These are phyloP conservation scores for Cisticola juncidis DNA, from an alignment of 2,113 vertebrate genomes.

Conservation along the genomic window DNA sequence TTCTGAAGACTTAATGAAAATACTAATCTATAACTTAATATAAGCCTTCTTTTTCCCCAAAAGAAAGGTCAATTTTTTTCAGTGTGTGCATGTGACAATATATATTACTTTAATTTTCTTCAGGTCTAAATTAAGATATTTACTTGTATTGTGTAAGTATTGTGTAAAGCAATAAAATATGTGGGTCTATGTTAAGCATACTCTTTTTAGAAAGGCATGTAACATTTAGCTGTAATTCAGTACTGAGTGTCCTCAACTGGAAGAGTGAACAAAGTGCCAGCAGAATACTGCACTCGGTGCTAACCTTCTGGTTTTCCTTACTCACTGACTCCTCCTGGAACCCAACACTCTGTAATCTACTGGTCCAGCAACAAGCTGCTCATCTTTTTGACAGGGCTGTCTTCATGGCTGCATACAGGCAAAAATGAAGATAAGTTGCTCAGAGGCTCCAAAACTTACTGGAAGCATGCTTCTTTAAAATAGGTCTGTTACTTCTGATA, in stretches of 20 bases:
- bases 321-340: background rate
- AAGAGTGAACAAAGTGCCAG: background rate
- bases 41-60: background rate
- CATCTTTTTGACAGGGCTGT: conserved; percentile 5
- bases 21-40: background rate
- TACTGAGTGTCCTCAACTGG: background rate
- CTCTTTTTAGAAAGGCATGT: background rate
- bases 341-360: conserved; percentile 30
- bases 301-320: background rate
- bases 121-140: background rate
- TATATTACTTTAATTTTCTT: background rate
- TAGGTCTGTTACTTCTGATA: background rate
- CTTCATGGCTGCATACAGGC: background rate
- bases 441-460: background rate
- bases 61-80: background rate
- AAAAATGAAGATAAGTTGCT: conserved; percentile 42
- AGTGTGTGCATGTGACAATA: background rate
- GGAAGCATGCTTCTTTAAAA: background rate
- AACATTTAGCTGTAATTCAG: background rate
- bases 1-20: background rate
- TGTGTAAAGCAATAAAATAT: background rate
- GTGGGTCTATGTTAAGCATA: background rate
- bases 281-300: background rate
- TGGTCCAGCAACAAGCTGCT: conserved; percentile 27
- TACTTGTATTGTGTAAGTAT: too few relatives aligned